Evolutionary conservation across 2,113 vertebrate genomes (phyloP).

Genomic region (Chaetodon trifascialis): DNA sequence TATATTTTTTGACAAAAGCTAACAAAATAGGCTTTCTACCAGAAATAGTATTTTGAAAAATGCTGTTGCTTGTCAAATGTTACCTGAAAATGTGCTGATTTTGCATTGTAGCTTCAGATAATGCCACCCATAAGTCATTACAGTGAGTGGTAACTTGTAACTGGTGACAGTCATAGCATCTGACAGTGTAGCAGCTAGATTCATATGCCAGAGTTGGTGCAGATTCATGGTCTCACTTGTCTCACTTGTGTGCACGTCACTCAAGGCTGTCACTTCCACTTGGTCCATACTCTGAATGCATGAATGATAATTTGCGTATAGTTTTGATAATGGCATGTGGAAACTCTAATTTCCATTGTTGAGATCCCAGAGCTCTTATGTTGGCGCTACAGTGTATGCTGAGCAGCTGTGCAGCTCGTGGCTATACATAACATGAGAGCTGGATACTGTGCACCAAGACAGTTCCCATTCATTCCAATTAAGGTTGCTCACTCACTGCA

Average conservation of each 20-base stretch:
- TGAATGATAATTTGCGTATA: conserved; percentile 31
- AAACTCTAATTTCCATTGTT: conserved; percentile 26
- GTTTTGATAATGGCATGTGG: conserved; percentile 14
- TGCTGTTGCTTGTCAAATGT: background rate
- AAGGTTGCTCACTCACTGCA: conserved; percentile 29
- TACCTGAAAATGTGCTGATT: background rate
- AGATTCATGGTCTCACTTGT: conserved; percentile 52
- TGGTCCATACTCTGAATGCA: conserved; percentile 14
- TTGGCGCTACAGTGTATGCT: background rate
- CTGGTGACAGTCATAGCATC: conserved; percentile 9
- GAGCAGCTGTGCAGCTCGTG: conserved; percentile 39
- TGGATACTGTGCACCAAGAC: conserved; percentile 5
- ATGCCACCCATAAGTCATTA: conserved; percentile 13
- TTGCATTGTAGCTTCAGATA: conserved; percentile 1
- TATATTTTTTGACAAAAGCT: background rate
- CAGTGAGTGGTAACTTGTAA: conserved; percentile 1
- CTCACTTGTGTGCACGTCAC: conserved; percentile 33
- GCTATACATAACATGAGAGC: conserved; percentile 37
- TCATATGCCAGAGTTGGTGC: conserved; percentile 46
- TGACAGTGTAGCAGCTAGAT: conserved; percentile 26
- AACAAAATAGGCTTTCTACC: background rate
- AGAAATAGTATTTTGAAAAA: background rate
- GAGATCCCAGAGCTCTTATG: conserved; percentile 22
- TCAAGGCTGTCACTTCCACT: conserved; percentile 26
- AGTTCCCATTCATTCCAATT: conserved; percentile 35